These are phyloP conservation scores for Clarias pachynema DNA, from an alignment of 2,797 vertebrate genomes.

Conservation along the genomic window DNA sequence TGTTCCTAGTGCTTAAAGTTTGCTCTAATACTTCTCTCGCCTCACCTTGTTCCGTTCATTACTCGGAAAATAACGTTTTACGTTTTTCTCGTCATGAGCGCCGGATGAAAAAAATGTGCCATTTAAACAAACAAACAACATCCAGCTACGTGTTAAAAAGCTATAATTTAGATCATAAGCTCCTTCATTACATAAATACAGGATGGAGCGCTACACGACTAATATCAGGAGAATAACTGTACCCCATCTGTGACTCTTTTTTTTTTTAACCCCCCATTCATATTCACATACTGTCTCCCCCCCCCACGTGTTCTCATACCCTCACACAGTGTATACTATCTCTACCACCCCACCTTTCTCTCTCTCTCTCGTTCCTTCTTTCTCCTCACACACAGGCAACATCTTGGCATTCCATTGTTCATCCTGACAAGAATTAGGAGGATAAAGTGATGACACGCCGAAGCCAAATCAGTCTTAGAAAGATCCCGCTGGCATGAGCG, in stretches of 20 bases:
- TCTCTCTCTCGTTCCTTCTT: no score
- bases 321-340: neutral
- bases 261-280: neutral
- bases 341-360: neutral
- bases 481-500: conserved; percentile 7
- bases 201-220: neutral
- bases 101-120: no score
- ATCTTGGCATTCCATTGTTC: neutral
- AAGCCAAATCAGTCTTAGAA: conserved; percentile 37
- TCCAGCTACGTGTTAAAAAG: neutral
- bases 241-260: neutral
- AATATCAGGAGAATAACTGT: neutral
- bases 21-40: neutral
- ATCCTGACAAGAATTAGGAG: neutral
- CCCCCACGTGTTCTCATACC: neutral
- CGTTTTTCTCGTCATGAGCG: no score
- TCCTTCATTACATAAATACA: neutral
- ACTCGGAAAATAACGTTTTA: neutral
- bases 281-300: neutral
- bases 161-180: neutral
- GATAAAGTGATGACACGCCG: conserved; percentile 28
- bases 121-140: neutral
- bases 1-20: conserved; percentile 17
- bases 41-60: neutral
- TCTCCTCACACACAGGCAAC: neutral